Base-by-base conservation (phyloP, 1,140 invertebrate genomes). In the Heliconius himera region DNA sequence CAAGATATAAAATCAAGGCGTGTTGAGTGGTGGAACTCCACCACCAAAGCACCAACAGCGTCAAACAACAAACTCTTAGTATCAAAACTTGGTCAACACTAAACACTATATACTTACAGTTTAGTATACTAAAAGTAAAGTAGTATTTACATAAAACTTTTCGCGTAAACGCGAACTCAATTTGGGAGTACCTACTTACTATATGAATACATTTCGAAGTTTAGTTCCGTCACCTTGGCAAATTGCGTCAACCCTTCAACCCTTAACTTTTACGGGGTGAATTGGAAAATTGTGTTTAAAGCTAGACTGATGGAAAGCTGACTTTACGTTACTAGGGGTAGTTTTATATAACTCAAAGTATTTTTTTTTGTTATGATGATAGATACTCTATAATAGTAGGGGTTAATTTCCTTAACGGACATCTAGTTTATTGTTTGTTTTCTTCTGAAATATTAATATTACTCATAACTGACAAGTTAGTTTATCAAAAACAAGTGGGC, bases 231-330 rank as follows among this genome's bases (percentile, higher is more conserved):
- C 26, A 66, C 60, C 60, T 66, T 66, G 16, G 9, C 60, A 66
- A 66, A 66, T 66, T 66, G 8, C 60, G 60, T 66, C 60, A 66
- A 66, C 60, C 11, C 56, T 66, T 4, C 56, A 26, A 29, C 56
- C 60, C 60, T 11, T 66, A 29, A 66, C 22, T 66, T 29, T 66
- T 13, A 66, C 9, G 22, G 26, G 60, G 22, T 66, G 60, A 66
- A 66, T 29, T 66, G 60, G 60, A 22, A 66, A 66, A 66, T 66
- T 66, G 60, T 66, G 60, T 66, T 66, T 29, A 29, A 66, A 66
- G 60, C 60, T 29, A 26, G 56, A 26, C 22, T 26, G 22, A 22
- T 2, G 8, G 56, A 22, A 26, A 66, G 22, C 22, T 26, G 13
- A 22, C 16, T 2, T 66, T 22, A 66, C 22, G 22, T 29, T 13